phyloP scores from a whole-genome alignment of 2,797 vertebrate species.

The Ara ararauna region DNA sequence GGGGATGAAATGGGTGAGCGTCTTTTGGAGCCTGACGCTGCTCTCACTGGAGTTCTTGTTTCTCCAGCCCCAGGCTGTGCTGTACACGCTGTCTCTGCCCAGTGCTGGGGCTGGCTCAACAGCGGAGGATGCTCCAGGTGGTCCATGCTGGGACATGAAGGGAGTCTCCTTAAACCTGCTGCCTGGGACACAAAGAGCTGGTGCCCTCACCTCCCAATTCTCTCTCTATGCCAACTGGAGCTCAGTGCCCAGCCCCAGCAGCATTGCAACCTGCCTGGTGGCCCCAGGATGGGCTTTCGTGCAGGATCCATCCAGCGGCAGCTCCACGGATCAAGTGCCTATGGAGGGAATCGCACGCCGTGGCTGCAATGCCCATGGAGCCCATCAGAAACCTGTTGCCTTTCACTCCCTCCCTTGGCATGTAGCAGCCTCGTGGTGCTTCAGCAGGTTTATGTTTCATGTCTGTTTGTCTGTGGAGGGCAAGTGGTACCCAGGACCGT shows the following conservation, averaged over 20 bases:
- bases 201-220: background rate
- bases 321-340: slow-evolving; percentile 72
- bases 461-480: background rate
- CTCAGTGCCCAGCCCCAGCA: rapidly evolving
- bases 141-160: rapidly evolving
- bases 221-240: background rate
- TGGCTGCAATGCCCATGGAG: background rate
- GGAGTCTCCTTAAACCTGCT: background rate
- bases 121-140: background rate
- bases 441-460: background rate
- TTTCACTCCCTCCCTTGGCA: background rate
- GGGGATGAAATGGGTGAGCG: background rate
- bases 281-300: background rate
- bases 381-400: background rate
- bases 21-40: rapidly evolving
- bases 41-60: background rate
- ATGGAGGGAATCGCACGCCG: background rate
- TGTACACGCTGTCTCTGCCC: background rate
- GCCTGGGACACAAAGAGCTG: background rate
- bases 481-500: background rate
- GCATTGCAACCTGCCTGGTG: background rate
- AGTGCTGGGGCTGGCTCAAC: background rate
- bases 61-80: background rate
- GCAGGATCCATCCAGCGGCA: background rate
- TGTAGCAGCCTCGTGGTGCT: background rate